Evolutionary conservation across 2,113 vertebrate species (phyloP).

Genomic region (Callospermophilus lateralis): DNA sequence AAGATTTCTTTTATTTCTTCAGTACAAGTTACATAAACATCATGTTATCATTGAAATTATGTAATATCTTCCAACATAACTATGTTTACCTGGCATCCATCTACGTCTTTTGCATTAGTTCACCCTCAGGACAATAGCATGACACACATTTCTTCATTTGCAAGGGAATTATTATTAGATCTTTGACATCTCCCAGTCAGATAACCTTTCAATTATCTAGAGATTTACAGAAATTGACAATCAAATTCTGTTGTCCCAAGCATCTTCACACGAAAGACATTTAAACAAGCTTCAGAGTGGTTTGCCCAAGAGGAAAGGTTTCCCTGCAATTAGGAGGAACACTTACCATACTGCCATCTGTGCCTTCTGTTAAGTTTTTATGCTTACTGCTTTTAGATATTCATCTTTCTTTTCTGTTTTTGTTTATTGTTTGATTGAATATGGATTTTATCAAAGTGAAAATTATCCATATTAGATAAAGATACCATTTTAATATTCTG

Average conservation of each 20-base stretch:
- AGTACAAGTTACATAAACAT: not conserved
- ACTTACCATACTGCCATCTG: conserved; percentile 67
- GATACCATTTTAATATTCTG: conserved; percentile 15
- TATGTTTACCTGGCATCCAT: not conserved
- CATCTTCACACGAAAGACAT: conserved; percentile 68
- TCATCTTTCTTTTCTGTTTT: conserved; percentile 46
- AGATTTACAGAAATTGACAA: conserved; percentile 64
- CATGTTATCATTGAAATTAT: not conserved
- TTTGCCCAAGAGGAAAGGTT: conserved; percentile 71
- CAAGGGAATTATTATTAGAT: conserved; percentile 42
- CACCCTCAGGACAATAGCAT: not conserved
- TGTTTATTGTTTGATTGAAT: conserved; percentile 56
- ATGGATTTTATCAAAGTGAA: conserved; percentile 48
- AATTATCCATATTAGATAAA: conserved; percentile 21
- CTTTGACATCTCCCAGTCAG: conserved; percentile 11
- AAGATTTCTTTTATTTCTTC: not conserved
- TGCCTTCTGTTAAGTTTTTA: conserved; percentile 65
- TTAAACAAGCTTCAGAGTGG: conserved; percentile 66
- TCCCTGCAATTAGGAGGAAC: conserved; percentile 71
- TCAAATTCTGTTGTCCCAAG: conserved; percentile 55
- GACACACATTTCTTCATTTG: not conserved
- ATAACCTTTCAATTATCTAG: conserved; percentile 65
- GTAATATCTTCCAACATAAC: not conserved
- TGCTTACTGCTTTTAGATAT: conserved; percentile 33
- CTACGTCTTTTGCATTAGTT: not conserved